Percentiles rank a stretch among this genome's conserved stretches.
Conservation (phyloP, 2,113 vertebrate species). For the Jacana jacana region DNA sequence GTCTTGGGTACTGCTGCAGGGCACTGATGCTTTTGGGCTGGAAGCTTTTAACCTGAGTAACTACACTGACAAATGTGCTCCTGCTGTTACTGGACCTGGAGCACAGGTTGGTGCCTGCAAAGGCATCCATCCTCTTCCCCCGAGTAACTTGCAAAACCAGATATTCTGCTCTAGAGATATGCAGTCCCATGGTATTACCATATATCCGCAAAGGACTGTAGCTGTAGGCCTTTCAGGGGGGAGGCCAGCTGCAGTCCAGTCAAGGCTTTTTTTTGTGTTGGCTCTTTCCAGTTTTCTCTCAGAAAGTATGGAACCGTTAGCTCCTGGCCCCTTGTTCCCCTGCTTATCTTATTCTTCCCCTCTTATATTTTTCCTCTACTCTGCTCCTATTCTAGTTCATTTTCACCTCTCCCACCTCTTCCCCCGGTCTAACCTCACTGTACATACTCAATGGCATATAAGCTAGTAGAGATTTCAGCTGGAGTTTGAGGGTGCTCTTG, state of each 20-base stretch:
- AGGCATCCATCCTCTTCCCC: neutral
- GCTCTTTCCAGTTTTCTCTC: neutral
- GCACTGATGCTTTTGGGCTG: neutral
- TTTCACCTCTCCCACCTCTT: neutral
- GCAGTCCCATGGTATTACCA: neutral
- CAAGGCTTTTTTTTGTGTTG: neutral
- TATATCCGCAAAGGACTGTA: neutral
- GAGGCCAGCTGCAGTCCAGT: rapidly evolving
- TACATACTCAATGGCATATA: rapidly evolving
- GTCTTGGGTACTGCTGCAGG: neutral
- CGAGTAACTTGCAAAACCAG: neutral
- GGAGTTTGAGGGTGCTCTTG: neutral
- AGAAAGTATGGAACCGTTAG: neutral
- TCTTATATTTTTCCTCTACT: neutral
- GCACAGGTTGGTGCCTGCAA: neutral
- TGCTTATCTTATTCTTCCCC: neutral
- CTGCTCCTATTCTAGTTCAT: neutral
- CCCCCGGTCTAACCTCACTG: neutral
- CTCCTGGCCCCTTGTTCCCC: neutral
- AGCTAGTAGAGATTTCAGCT: neutral
- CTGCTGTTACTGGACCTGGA: neutral
- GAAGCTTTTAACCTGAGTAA: neutral
- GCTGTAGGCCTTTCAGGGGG: neutral
- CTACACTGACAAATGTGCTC: neutral
- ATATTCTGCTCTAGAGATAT: neutral